Evolutionary conservation across 2,888 invertebrate species (phyloP).

Genomic region (Acleris cristana): DNA sequence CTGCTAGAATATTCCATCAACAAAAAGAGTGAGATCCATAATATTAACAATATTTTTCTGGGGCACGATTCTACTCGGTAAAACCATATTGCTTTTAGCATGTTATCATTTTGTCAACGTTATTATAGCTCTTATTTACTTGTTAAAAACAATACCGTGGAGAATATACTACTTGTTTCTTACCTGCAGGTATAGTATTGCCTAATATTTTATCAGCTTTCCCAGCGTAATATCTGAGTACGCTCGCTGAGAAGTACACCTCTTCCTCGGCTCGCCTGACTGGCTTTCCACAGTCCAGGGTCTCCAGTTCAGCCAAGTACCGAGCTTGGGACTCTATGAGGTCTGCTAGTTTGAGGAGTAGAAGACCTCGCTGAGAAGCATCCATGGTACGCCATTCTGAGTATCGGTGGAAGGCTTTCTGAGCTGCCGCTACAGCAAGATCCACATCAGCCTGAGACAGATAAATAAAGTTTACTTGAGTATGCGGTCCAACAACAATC

Average conservation of each 20-base stretch:
- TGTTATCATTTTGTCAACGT: too few relatives aligned
- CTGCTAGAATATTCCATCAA: too few relatives aligned
- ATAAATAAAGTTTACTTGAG: neutral
- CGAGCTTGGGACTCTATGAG: constrained; percentile 89
- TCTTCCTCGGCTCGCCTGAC: constrained; percentile 89
- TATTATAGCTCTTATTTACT: too few relatives aligned
- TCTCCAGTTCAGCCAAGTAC: constrained; percentile 93
- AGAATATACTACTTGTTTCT: too few relatives aligned
- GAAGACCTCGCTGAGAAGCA: constrained; percentile 89
- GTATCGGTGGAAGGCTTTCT: constrained; percentile 88
- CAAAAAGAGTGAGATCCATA: too few relatives aligned
- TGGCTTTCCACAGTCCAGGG: constrained; percentile 97
- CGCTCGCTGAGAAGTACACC: constrained; percentile 84
- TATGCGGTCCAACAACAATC: too few relatives aligned
- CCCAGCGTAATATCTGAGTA: constrained; percentile 93
- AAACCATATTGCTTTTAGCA: too few relatives aligned
- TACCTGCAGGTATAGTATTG: constrained; percentile 88
- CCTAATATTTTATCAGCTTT: constrained; percentile 95
- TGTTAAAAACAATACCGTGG: too few relatives aligned
- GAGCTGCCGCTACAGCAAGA: constrained; percentile 91
- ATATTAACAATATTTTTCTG: too few relatives aligned
- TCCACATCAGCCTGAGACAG: constrained; percentile 89
- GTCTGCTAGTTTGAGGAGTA: constrained; percentile 89
- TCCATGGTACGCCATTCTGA: constrained; percentile 92
- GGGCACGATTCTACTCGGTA: too few relatives aligned